These are phyloP conservation scores for Aspiorhynchus laticeps DNA, from an alignment of 2,113 vertebrate genomes.

Conservation along the genomic window DNA sequence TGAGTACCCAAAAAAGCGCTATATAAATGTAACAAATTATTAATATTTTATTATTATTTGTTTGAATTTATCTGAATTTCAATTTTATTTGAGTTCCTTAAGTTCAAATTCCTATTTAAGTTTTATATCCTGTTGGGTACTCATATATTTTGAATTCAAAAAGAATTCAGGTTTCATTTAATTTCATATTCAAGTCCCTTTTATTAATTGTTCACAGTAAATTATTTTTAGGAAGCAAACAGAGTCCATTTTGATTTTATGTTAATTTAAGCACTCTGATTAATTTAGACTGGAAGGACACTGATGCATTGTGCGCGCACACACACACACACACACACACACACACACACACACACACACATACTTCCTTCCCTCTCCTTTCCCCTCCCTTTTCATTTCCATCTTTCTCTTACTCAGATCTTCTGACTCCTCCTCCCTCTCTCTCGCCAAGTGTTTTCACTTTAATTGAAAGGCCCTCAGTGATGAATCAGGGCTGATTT, in stretches of 20 bases:
- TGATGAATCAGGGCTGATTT: constrained; percentile 60
- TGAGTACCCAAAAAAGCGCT: too few relatives aligned
- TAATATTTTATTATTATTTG: too few relatives aligned
- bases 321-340: background rate
- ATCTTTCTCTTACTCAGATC: constrained; percentile 20
- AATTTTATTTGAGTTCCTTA: background rate
- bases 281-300: background rate
- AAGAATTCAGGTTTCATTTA: too few relatives aligned
- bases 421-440: constrained; percentile 30
- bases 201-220: too few relatives aligned
- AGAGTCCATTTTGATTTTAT: background rate
- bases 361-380: constrained; percentile 12
- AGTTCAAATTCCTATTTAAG: background rate
- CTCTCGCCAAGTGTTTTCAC: constrained; percentile 48
- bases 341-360: background rate
- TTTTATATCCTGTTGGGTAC: too few relatives aligned
- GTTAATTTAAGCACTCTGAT: background rate
- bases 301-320: background rate
- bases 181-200: too few relatives aligned
- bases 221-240: background rate
- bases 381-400: constrained; percentile 41
- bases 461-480: constrained; percentile 62
- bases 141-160: too few relatives aligned
- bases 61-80: background rate
- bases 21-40: too few relatives aligned